Conservation (phyloP, 1,140 invertebrate species). For the Drosophila ohnishii region DNA sequence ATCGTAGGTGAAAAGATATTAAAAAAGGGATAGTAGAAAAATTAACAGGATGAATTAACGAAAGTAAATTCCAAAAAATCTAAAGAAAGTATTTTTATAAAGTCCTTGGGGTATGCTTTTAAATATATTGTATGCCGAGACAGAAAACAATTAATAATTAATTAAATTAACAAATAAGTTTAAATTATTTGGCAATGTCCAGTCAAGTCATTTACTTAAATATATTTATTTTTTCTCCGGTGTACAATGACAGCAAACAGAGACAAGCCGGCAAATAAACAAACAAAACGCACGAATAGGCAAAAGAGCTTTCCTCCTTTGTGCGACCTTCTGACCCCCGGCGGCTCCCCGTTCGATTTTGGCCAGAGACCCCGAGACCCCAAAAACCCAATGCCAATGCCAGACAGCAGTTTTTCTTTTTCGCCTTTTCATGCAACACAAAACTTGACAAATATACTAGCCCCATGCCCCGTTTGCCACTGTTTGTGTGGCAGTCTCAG, state of each 20-base stretch:
- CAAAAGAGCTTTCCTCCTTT: conserved; percentile 48
- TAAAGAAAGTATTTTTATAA: no score
- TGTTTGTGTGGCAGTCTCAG: conserved; percentile 43
- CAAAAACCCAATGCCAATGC: conserved; percentile 32
- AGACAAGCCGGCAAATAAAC: conserved; percentile 46
- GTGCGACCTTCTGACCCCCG: conserved; percentile 29
- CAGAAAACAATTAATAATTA: neutral
- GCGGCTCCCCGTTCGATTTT: conserved; percentile 12
- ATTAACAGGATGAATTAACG: neutral
- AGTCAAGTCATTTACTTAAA: neutral
- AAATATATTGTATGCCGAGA: neutral
- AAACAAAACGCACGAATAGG: conserved; percentile 68
- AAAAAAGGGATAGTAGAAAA: neutral
- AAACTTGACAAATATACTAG: conserved; percentile 40
- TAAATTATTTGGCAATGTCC: neutral
- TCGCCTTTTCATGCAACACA: conserved; percentile 34
- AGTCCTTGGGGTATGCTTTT: neutral
- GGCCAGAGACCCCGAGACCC: conserved; percentile 32
- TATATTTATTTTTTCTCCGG: neutral
- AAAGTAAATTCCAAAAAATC: no score
- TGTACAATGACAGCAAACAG: conserved; percentile 51
- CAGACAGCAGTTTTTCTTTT: conserved; percentile 59
- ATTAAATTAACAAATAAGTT: no score
- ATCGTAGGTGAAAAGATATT: neutral
- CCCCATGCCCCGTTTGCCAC: conserved; percentile 5